Percentiles rank a stretch among this genome's conserved stretches.
Conservation (phyloP, 2,113 vertebrate genomes). For the Lota lota region DNA sequence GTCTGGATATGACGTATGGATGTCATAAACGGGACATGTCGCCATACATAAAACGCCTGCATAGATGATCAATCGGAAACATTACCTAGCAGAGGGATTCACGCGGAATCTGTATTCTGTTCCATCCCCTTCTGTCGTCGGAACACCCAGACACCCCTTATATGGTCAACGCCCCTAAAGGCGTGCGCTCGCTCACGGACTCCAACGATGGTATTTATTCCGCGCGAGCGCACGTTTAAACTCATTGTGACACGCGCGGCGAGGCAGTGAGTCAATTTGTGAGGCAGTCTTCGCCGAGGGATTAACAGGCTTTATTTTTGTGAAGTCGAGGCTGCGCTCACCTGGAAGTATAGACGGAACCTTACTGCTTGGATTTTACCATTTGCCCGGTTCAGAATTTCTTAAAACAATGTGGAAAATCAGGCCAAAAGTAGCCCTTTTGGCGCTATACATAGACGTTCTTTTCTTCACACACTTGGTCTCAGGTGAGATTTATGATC, state of each 20-base stretch:
- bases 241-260: too few species aligned
- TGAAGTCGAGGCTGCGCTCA: not conserved
- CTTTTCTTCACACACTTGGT: not conserved
- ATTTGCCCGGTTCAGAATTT: not conserved
- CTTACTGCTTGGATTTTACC: not conserved
- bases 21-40: too few species aligned
- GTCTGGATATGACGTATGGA: too few species aligned
- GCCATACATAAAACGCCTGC: too few species aligned
- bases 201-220: not conserved
- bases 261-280: not conserved
- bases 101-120: too few species aligned
- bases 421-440: not conserved
- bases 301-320: not conserved
- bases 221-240: not conserved
- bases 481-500: conserved; percentile 48
- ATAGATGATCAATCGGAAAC: too few species aligned
- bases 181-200: not conserved
- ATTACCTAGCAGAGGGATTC: too few species aligned
- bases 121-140: conserved; percentile 20
- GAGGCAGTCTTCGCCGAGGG: not conserved
- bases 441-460: not conserved
- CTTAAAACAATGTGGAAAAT: not conserved
- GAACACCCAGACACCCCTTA: conserved; percentile 46
- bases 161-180: conserved; percentile 35
- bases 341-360: not conserved